These are phyloP conservation scores for Phataginus tetradactyla DNA, from an alignment of 2,797 vertebrate genomes.

Conservation along the genomic window DNA sequence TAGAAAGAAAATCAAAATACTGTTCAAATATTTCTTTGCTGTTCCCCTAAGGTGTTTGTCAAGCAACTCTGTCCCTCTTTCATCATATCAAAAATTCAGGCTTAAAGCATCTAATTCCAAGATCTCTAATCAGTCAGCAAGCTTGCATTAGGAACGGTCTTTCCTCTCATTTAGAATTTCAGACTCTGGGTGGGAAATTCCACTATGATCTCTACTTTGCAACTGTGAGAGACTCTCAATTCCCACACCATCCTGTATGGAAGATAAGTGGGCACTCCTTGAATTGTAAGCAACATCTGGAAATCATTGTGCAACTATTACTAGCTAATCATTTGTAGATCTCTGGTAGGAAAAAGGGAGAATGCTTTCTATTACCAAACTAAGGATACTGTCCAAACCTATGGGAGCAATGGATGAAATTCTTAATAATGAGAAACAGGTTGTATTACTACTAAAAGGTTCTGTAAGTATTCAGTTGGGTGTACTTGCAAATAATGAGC, in stretches of 20 bases:
- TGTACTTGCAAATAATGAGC: constrained; percentile 34
- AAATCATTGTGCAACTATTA: constrained; percentile 70
- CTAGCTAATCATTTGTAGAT: constrained; percentile 78
- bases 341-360: constrained; percentile 66
- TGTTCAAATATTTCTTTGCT: constrained; percentile 26
- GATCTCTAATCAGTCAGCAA: neutral
- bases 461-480: constrained; percentile 39
- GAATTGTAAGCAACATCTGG: constrained; percentile 71
- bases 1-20: neutral
- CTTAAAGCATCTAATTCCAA: neutral
- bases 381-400: constrained; percentile 63
- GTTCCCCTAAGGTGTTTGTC: neutral
- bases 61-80: neutral
- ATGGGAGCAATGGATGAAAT: constrained; percentile 59
- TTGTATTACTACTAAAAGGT: constrained; percentile 34
- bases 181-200: constrained; percentile 58
- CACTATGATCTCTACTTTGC: constrained; percentile 40
- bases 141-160: neutral
- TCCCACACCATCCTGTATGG: constrained; percentile 37
- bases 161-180: constrained; percentile 51
- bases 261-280: constrained; percentile 59
- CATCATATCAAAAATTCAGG: neutral
- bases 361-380: constrained; percentile 63
- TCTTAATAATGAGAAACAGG: constrained; percentile 72
- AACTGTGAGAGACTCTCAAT: constrained; percentile 42